phyloP scores from a whole-genome alignment of 2,888 invertebrate species.

The Xestoiulus laeticollis region DNA sequence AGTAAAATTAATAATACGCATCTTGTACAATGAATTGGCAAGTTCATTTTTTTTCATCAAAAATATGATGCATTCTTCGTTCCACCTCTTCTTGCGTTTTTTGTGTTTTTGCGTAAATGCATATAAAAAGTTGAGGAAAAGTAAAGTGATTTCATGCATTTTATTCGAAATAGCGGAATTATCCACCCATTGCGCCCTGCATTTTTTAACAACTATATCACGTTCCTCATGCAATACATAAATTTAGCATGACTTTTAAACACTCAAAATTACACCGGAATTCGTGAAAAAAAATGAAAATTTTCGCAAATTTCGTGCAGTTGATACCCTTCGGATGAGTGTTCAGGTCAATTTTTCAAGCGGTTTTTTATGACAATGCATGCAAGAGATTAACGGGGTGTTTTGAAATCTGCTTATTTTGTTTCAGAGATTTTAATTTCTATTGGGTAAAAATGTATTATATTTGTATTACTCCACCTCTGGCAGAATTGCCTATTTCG shows the following conservation, averaged over 20 bases:
- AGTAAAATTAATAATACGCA: background rate
- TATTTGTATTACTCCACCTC: background rate
- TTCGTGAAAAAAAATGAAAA: background rate
- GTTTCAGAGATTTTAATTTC: background rate
- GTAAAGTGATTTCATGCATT: constrained; percentile 25
- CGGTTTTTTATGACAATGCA: background rate
- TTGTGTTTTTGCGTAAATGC: background rate
- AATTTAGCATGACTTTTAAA: constrained; percentile 35
- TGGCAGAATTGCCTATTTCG: background rate
- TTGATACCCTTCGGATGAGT: background rate
- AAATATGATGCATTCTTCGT: constrained; percentile 13
- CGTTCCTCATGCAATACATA: constrained; percentile 4
- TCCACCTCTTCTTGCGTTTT: background rate
- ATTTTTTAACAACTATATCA: background rate
- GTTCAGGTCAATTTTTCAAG: background rate
- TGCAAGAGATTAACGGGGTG: background rate
- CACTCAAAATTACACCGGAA: background rate
- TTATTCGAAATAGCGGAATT: background rate
- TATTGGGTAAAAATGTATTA: background rate
- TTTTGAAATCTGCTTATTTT: background rate
- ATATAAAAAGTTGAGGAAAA: background rate
- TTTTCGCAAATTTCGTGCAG: background rate
- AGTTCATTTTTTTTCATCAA: background rate
- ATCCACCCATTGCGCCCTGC: constrained; percentile 24
- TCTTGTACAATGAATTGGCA: constrained; percentile 13